Evolutionary conservation across 2,113 vertebrate species (phyloP), one percentile per base, ranked within the genome.

Genomic region (Catharus minimus): DNA sequence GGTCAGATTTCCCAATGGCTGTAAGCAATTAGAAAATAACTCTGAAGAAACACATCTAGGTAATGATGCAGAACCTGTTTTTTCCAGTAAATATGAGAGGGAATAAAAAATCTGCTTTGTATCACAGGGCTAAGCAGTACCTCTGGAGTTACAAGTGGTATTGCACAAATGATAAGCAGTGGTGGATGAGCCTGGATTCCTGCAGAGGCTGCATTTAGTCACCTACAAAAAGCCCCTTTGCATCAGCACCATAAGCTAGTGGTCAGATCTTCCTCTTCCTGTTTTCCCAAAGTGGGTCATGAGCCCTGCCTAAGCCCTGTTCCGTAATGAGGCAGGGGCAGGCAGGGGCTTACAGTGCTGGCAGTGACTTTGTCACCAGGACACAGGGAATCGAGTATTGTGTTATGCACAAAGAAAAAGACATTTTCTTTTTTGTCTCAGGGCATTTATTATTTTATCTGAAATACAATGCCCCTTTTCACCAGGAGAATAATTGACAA

Each of bases 391-490:
- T 43, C 57, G 4, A 47, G 33, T 47, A 64, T 61, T 88, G 82
- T 72, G 12, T 4, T 23, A 18, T 3, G 24, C 57, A 82, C 61
- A 58, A n/a, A 83, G 76, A 90, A 77, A 73, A 90, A 53, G 58
- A 73, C 55, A 30, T 38, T 75, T 83, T 36, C 62, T 69, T 53
- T 67, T 50, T 43, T 79, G 74, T 93, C 67, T 66, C 77, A 24
- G 71, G 15, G 69, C 50, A 30, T 50, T 90, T 73, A 81, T 89
- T 91, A 86, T 89, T 94, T 92, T 92, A 88, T 86, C 81, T 65
- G 73, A 71, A 82, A 65, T 11, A 95, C 92, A 96, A 92, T 67
- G 71, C 33, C 16, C 28, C 69, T 84, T 95, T 94, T 94, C 78
- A 90, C 24, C 23, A 67, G 72, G 46, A 47, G 60, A 89, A 95